Evolutionary conservation across 2,113 vertebrate species (phyloP).

Genomic region (Acrocephalus arundinaceus): DNA sequence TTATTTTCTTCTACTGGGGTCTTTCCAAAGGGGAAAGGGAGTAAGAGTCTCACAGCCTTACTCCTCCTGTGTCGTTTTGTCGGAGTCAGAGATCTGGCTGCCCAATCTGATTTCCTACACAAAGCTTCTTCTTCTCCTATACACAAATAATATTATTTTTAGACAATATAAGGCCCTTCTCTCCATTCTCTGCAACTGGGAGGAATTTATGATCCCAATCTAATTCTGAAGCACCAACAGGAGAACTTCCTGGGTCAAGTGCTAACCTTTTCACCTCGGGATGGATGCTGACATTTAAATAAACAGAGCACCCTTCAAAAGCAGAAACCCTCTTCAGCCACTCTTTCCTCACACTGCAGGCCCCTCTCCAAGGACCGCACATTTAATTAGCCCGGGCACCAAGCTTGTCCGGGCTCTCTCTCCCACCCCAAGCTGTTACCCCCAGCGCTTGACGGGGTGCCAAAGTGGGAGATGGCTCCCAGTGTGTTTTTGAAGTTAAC

Average conservation of each 20-base stretch:
- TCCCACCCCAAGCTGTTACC: background rate
- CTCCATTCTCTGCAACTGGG: background rate
- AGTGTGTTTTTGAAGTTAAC: background rate
- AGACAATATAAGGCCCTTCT: conserved; percentile 45
- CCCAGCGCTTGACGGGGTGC: background rate
- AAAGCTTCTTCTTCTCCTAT: background rate
- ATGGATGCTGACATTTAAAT: conserved; percentile 74
- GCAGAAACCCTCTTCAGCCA: conserved; percentile 68
- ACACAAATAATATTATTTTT: conserved; percentile 3
- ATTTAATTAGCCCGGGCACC: conserved; percentile 54
- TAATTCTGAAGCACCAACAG: conserved; percentile 72
- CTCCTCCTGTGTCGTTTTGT: background rate
- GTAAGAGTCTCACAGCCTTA: background rate
- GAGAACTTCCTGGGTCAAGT: conserved; percentile 82
- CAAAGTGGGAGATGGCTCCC: background rate
- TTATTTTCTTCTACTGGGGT: conserved; percentile 17
- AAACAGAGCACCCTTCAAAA: conserved; percentile 79
- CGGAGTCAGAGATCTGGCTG: background rate
- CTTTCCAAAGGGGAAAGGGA: background rate
- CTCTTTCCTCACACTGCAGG: conserved; percentile 71
- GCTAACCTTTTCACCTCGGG: conserved; percentile 83
- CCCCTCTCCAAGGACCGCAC: conserved; percentile 48
- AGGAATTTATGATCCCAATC: conserved; percentile 60
- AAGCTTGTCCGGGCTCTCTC: background rate
- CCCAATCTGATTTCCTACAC: background rate